Evolutionary conservation across 1,140 invertebrate species (phyloP), one percentile per base, ranked within the genome.

Genomic region (Drosophila rhopaloa): DNA sequence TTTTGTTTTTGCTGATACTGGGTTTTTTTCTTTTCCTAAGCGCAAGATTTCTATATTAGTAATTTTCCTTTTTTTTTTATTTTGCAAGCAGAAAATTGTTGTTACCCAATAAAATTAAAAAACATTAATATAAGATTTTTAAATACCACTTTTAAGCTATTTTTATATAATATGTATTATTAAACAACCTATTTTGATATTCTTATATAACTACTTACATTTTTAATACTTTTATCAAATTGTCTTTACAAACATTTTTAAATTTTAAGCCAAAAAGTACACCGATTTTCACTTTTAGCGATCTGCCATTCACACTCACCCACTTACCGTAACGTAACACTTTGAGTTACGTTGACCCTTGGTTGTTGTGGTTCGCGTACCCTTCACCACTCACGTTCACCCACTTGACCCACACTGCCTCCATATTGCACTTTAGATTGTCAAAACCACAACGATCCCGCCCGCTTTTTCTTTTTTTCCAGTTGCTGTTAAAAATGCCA

Each of bases 381-480:
- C 55, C 71, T 48, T 53, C 41, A 47, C 57, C 46, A 44, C 40
- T 53, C 40, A 11, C 29, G 29, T 7, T 32, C 29, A 67, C 48
- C 19, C 50, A 76, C 72, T 76, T 76, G 75, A 77, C 57, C 76
- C 76, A 71, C 57, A 77, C 57, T 51, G 50, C 37, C 54, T 44
- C 55, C 50, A 50, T 61, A 58, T 58, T 67, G 71, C 76, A 76
- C 81, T 80, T 76, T 76, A 55, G 55, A 66, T 76, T 88, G 83
- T 86, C 83, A 88, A 65, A 88, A 76, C 67, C 84, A 82, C 46
- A 46, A 38, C 16, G 50, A 56, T 41, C 37, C 53, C 19, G 41
- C 48, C 70, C 74, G n/a, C 50, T 19, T 27, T 55, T 46, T 37
- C 14, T 43, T 44, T 29, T 29, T 27, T 19, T 40, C 35, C 47